Conservation (phyloP, 2,888 invertebrate genomes). For the Cynaeus angustus region DNA sequence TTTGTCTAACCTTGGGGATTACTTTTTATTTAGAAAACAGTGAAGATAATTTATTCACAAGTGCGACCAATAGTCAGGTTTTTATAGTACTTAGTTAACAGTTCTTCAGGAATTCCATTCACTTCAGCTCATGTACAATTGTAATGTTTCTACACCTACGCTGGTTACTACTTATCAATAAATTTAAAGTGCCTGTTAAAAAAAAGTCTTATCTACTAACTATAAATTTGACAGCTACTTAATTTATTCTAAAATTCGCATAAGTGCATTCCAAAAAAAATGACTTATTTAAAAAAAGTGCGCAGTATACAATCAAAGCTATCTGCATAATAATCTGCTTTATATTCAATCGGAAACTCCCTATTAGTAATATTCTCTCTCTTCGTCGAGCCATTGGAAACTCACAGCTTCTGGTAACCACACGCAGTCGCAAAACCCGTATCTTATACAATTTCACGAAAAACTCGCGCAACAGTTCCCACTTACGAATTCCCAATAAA, state of each 20-base stretch:
- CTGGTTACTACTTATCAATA: background rate
- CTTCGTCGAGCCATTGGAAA: background rate
- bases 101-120: constrained; percentile 8
- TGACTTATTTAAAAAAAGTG: background rate
- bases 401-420: background rate
- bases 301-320: constrained; percentile 49
- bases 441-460: constrained; percentile 24
- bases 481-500: constrained; percentile 90
- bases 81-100: background rate
- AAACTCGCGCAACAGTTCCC: background rate
- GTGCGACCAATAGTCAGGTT: background rate
- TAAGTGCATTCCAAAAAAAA: too few relatives aligned
- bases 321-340: constrained; percentile 72
- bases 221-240: too few relatives aligned
- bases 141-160: constrained; percentile 1
- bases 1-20: constrained; percentile 13
- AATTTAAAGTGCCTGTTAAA: too few relatives aligned
- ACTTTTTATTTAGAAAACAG: constrained; percentile 1
- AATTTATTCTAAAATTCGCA: too few relatives aligned
- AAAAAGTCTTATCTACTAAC: too few relatives aligned
- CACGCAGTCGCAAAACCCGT: background rate
- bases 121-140: background rate
- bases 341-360: constrained; percentile 71
- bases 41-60: constrained; percentile 5
- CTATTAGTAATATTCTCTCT: constrained; percentile 53